phyloP scores from a whole-genome alignment of 2,797 vertebrate genomes.

The Falco columbarius region DNA sequence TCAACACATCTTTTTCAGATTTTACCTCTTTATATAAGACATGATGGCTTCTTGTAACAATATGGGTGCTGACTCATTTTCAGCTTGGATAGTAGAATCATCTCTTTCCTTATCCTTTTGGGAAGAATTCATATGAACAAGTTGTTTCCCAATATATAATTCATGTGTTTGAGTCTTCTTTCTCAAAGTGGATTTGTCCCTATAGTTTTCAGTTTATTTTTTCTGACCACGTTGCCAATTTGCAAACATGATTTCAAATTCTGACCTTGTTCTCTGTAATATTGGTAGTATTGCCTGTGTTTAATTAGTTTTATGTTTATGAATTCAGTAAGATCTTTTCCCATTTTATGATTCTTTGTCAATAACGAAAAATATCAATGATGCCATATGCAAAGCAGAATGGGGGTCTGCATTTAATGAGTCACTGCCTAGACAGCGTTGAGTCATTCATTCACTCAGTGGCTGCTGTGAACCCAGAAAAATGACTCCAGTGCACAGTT shows the following conservation, averaged over 20 bases:
- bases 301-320: background rate
- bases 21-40: background rate
- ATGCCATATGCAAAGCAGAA: background rate
- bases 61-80: background rate
- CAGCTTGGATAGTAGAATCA: background rate
- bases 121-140: background rate
- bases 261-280: background rate
- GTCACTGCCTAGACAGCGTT: accelerated
- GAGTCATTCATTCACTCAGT: background rate
- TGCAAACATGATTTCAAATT: background rate
- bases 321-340: background rate
- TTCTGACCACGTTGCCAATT: background rate
- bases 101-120: background rate
- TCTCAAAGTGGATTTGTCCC: background rate
- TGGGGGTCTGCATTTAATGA: background rate
- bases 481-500: background rate
- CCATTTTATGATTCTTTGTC: background rate
- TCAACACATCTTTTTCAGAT: accelerated
- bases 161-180: background rate
- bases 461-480: background rate
- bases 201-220: background rate
- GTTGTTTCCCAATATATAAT: background rate
- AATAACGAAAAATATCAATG: background rate
- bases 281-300: background rate
- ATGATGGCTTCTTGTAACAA: background rate